Evolutionary conservation across 2,113 vertebrate genomes (phyloP), one percentile per base, ranked within the genome.

Genomic region (Excalfactoria chinensis): DNA sequence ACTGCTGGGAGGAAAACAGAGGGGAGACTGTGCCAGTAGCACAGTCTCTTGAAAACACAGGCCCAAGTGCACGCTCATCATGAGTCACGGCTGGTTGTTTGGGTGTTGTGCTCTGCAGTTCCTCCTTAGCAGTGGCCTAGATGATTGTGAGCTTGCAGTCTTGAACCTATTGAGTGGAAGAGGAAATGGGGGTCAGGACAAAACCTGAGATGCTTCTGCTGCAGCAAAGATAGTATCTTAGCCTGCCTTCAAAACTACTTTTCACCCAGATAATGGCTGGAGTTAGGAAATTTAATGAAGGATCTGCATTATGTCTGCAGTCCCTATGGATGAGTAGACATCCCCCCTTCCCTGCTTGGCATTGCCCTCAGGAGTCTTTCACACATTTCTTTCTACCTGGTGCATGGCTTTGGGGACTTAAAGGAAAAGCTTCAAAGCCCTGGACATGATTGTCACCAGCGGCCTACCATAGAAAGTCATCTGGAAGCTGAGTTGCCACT

Each of bases 11-110:
- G 77, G 79, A 87, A 71, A 94, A 90, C 41, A 82, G 66, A 13
- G 74, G 41, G 20, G 84, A 92, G 73, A 84, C 78, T 66, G 91
- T 90, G 71, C 67, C 93, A 92, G 89, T 92, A 95, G 86, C 6
- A 10, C 53, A 89, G 89, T 55, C 63, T 55, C 58, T 69, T 70
- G 81, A 87, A 95, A 95, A 91, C 84, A 82, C 35, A 71, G 92
- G 71, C 87, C 91, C 75, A 79, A 91, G 79, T 95, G 89, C 82
- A 18, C 13, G 87, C 55, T 95, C 75, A 79, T 89, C 70, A 7
- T 93, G 91, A 95, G 58, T 95, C 93, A 95, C 14, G 59, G 5
- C 84, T 72, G 62, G 55, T 30, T 13, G 66, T 70, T 78, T 0
- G 8, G 84, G 48, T 78, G 90, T 18, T 83, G 67, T 68, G 30